Base-by-base conservation (phyloP, 2,797 vertebrate species). In the Rhyacichthys aspro region DNA sequence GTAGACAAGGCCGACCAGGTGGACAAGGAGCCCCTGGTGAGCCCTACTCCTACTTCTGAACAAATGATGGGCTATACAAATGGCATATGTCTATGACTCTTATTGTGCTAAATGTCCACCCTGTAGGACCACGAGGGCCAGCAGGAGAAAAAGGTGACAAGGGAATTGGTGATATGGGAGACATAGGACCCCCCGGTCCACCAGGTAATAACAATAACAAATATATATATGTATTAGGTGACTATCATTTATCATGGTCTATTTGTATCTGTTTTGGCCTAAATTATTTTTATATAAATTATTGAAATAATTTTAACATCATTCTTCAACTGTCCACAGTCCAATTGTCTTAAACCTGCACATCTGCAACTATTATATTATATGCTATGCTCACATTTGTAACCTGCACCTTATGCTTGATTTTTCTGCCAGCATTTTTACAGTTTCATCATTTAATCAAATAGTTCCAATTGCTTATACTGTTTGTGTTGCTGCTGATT, bases 1-100 rank as follows among this genome's bases (percentile, higher is more conserved):
- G 97, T 57, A 90, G 97, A 82, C 94, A 96, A 81, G 97, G 97
- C 11, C 92, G 96, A 1, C 89, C 94, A 57, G 97, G 97, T 8
- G 73, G 91, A 43, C 92, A 90, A 0, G 97, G 97, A 67, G 91
- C 90, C 74, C 73, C 92, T 81, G 97, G 97, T 97, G 87, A 81
- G 61, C 44, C 9, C 8, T 11, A 14, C 23, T 37, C 15, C 37
- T 3, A 37, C 3, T 10, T 23, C 8, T 18, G 23, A 28, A 28
- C 23, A 28, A 28, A 28, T 28, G 3, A 28, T 28, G 7, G 23
- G 23, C 7, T 28, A 6, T 6, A 28, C 23, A 28, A 28, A 28
- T 28, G 23, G 7, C 3, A 28, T 28, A 23, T 5, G 19, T 48
- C 33, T 48, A n/a, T 17, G 17, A 17, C 1, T 50, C 11, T 4